A percentile compares a stretch with the other conserved stretches of the same genome.
Conservation (phyloP, 2,888 invertebrate genomes). For the Acanthosepion esculentum region DNA sequence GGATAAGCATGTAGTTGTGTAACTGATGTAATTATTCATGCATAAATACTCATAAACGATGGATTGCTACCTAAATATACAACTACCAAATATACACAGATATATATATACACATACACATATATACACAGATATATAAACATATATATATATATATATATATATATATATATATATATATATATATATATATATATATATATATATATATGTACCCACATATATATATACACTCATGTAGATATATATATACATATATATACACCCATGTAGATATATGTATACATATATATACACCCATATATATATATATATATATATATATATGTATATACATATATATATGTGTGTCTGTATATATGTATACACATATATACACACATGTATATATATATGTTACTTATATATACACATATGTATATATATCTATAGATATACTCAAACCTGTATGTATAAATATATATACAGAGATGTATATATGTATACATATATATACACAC, state of each 20-base stretch:
- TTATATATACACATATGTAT: not conserved
- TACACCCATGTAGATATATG: not conserved
- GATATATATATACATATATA: not conserved
- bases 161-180: too few species aligned
- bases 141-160: too few species aligned
- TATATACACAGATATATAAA: too few species aligned
- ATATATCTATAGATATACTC: too few species aligned
- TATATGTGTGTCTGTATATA: not conserved
- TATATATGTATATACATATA: not conserved
- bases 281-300: not conserved
- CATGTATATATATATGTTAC: not conserved
- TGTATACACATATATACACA: not conserved
- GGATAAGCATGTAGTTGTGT: too few species aligned
- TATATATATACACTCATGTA: not conserved
- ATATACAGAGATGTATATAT: not conserved
- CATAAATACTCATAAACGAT: too few species aligned
- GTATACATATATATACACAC: not conserved
- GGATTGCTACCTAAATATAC: too few species aligned
- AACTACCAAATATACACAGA: too few species aligned
- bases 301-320: too few species aligned
- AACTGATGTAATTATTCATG: too few species aligned
- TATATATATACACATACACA: too few species aligned
- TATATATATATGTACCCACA: not conserved
- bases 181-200: not conserved
- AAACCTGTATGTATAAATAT: too few species aligned